Base-by-base conservation (phyloP, 2,797 vertebrate genomes). In the Oreochromis mossambicus region DNA sequence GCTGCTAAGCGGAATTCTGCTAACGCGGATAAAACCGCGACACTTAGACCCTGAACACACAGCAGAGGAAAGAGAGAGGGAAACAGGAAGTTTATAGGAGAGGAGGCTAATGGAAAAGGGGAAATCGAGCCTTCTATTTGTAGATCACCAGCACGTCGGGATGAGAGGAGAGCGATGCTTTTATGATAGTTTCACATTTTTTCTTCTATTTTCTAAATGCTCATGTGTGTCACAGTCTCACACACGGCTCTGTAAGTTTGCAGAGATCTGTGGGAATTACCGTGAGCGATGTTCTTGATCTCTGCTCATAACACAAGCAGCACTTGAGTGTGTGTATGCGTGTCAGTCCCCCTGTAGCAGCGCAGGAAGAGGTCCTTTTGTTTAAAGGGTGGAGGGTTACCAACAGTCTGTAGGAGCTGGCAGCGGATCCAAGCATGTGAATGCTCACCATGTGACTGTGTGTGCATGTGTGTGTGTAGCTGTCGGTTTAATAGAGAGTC, bases 361-460 rank as follows among this genome's bases (percentile, higher is more conserved):
- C 68, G 83, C 88, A 92, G 91, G 92, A 94, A 92, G 78, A 77
- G 58, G 76, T 84, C 24, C 89, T 88, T 92, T 92, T 92, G 92
- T 94, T 89, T 80, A 61, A 91, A 43, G 85, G 92, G 89, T 89
- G 73, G 84, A 85, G 85, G 92, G 90, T 90, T 89, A 92, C 83
- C 79, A 80, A 48, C 90, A 91, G 90, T 89, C 87, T 93, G 90
- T 76, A 75, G 80, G 77, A 91, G 81, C 86, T 90, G 83, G 91
- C 89, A 91, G 87, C 52, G 76, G 73, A 79, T 81, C 66, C 29
- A 75, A 81, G 73, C 55, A 82, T 81, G 76, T 79, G 86, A 88
- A 66, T 54, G 14, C 50, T 78, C 48, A 5, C 38, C 84, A 73
- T 85, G 86, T 79, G 73, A 81, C 43, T 52, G 77, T 82, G 83